phyloP scores from a whole-genome alignment of 2,888 invertebrate species.

The Exocentrus adspersus region DNA sequence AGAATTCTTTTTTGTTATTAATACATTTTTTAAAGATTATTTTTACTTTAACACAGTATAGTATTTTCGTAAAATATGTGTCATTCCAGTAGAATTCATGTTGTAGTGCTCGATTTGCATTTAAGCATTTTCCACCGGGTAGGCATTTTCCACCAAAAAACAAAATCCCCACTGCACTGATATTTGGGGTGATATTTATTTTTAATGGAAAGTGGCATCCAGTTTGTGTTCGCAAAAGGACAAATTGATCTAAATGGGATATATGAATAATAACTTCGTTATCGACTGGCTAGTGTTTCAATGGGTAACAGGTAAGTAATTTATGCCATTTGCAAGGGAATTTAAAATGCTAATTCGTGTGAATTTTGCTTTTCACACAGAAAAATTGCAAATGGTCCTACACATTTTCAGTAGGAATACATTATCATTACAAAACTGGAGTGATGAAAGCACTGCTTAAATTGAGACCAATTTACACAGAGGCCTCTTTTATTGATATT shows the following conservation, averaged over 20 bases:
- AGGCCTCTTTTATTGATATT: neutral
- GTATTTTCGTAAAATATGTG: no score
- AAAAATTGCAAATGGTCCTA: slow-evolving; percentile 40
- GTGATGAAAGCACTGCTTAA: neutral
- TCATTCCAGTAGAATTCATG: no score
- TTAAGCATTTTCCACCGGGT: no score
- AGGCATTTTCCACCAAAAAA: no score
- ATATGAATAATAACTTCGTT: slow-evolving; percentile 33
- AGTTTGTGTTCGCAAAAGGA: slow-evolving; percentile 31
- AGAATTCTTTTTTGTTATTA: no score
- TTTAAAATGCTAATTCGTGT: slow-evolving; percentile 47
- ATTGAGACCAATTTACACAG: neutral
- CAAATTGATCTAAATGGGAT: slow-evolving; percentile 29
- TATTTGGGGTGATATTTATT: slow-evolving; percentile 2
- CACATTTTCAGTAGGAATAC: slow-evolving; percentile 29
- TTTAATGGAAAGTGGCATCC: slow-evolving; percentile 11
- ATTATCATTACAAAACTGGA: slow-evolving; percentile 9
- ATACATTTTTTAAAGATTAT: no score
- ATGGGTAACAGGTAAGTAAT: slow-evolving; percentile 37
- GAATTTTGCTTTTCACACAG: slow-evolving; percentile 40
- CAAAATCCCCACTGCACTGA: neutral
- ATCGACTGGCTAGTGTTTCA: slow-evolving; percentile 25
- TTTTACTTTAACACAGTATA: no score
- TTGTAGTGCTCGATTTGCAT: no score
- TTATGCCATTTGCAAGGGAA: slow-evolving; percentile 43